Conservation (phyloP, 2,113 vertebrate genomes). For the Dasyornis broadbenti region DNA sequence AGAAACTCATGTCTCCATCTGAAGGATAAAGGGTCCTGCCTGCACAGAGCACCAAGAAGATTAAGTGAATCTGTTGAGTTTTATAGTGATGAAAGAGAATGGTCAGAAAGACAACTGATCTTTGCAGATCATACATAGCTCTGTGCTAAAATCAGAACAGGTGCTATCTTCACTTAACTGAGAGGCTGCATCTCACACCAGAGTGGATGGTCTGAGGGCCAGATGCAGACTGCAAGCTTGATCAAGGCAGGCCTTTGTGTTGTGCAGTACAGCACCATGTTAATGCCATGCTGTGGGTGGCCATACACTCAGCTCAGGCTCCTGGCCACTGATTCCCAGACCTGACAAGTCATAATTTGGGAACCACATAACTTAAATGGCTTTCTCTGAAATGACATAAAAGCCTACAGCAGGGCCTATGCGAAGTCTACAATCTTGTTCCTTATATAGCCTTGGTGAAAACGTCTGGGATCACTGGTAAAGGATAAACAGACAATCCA, state of each 20-base stretch:
- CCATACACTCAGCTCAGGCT: not conserved
- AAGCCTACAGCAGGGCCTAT: not conserved
- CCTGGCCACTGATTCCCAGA: not conserved
- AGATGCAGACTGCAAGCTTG: not conserved
- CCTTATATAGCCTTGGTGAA: not conserved
- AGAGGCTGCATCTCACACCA: not conserved
- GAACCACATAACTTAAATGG: not conserved
- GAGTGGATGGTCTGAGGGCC: not conserved
- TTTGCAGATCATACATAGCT: not conserved
- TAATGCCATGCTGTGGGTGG: not conserved
- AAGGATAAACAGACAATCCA: not conserved
- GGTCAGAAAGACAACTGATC: not conserved
- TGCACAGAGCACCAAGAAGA: not conserved
- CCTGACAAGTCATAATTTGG: not conserved
- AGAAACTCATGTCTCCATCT: not conserved
- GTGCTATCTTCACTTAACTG: not conserved
- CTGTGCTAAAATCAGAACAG: not conserved
- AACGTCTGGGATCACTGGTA: not conserved
- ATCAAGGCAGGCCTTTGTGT: not conserved
- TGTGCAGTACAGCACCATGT: not conserved
- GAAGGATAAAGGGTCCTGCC: not conserved
- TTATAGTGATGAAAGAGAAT: not conserved
- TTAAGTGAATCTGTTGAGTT: not conserved
- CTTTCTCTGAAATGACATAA: not conserved
- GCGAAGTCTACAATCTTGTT: not conserved